Evolutionary conservation across 2,888 invertebrate genomes (phyloP), one percentile per base, ranked within the genome.

Genomic region (Plagodis dolabraria): DNA sequence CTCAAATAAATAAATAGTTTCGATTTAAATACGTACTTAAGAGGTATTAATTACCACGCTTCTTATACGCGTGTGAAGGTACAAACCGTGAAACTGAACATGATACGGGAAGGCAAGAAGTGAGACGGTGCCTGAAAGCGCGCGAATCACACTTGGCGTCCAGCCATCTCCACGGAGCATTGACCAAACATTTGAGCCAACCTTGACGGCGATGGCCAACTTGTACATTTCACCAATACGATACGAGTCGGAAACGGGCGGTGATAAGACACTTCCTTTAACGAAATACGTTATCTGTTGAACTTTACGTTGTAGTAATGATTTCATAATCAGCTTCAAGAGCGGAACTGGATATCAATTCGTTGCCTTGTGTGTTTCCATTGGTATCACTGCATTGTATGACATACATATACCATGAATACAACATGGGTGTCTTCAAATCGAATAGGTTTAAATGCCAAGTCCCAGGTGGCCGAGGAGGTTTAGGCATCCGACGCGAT

Each of bases 121-220:
- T 12, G 43, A 43, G 43, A 52, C 55, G 45, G 33, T 33, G 60
- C 22, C 44, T 49, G 48, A 46, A 60, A 53, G 56, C 45, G 48
- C 22, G 51, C 51, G 47, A 54, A 54, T 55, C 53, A 50, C 43
- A 49, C 45, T 63, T 66, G 65, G 65, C 65, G 43, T 35, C 33
- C 45, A 34, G 65, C 65, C 65, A 66, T 66, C 54, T 57, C 47
- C 36, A 48, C 48, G 35, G 33, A 10, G 48, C 58, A n/a, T 53
- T 53, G 55, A 33, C n/a, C 53, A 49, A 57, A 53, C 33, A 35
- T 52, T 60, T 48, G 56, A 9, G 6, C 54, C 54, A 47, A 47
- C 47, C 36, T 54, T 45, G 36, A 11, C 6, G 34, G 11, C 8
- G 33, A 7, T 22, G 34, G 33, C 50, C 11, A 50, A 33, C 11